Conservation (phyloP, 2,113 vertebrate species). For the Psilopsiagon aymara region DNA sequence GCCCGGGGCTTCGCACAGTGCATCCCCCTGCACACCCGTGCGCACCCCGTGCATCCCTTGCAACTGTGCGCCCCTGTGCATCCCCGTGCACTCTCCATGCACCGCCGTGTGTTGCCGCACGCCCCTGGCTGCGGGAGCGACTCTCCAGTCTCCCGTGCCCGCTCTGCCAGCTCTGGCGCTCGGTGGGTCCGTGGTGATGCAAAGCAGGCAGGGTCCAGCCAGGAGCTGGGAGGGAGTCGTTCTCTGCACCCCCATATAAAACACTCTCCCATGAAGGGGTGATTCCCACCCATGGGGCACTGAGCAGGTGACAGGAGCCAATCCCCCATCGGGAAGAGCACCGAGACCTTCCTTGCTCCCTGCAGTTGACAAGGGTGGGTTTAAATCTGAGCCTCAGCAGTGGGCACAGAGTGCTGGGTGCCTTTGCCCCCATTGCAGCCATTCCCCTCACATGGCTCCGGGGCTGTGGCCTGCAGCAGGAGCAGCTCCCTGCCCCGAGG, state of each 20-base stretch:
- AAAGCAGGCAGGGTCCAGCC: neutral
- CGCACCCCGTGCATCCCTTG: neutral
- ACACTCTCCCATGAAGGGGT: neutral
- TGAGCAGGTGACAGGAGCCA: neutral
- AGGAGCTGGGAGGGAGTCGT: neutral
- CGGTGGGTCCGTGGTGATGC: neutral
- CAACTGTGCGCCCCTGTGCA: neutral
- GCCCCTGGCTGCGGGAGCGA: neutral
- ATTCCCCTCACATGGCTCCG: fast-evolving
- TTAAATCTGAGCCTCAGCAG: neutral
- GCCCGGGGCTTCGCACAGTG: neutral
- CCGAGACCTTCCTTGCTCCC: neutral
- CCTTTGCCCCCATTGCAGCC: neutral
- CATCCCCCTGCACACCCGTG: neutral
- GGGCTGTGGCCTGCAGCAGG: neutral
- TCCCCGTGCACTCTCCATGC: neutral
- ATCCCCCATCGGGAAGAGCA: neutral
- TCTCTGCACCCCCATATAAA: neutral
- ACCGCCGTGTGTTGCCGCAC: neutral
- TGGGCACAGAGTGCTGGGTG: neutral
- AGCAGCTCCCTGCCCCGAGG: neutral
- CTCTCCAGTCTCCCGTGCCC: neutral
- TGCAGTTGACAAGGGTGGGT: neutral
- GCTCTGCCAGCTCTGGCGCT: neutral
- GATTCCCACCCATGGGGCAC: neutral